A percentile compares a stretch with the other conserved stretches of the same genome.
Evolutionary conservation across 2,113 vertebrate genomes (phyloP).

Genomic region (Spermophilus dauricus): DNA sequence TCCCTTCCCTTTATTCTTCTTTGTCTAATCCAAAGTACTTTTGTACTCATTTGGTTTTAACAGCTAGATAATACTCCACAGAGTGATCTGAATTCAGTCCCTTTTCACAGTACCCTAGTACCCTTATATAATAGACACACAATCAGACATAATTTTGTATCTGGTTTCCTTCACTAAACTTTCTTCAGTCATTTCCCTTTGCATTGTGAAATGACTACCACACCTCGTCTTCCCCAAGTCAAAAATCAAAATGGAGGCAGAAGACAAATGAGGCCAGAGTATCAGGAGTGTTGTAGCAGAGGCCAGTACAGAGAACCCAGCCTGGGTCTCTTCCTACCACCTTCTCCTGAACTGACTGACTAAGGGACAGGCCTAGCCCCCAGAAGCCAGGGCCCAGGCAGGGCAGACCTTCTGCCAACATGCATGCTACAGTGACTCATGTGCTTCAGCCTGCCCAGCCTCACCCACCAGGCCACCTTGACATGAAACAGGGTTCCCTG

Average conservation of each 20-base stretch:
- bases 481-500: background rate
- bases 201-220: background rate
- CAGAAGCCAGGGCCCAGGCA: background rate
- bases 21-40: no score
- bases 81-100: background rate
- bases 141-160: background rate
- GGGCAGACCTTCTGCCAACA: fast-evolving
- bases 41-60: background rate
- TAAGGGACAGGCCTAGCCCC: background rate
- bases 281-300: background rate
- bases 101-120: background rate
- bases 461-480: background rate
- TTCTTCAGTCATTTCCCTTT: background rate
- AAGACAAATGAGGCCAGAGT: background rate
- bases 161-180: background rate
- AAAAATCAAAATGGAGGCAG: background rate
- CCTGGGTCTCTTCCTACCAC: background rate
- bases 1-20: no score
- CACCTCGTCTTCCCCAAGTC: background rate
- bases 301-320: background rate
- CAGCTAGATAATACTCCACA: background rate
- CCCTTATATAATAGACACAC: background rate
- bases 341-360: background rate
- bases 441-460: fast-evolving
- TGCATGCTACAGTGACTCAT: background rate